phyloP scores from a whole-genome alignment of 1,140 invertebrate species.

The Drosophila sp. region DNA sequence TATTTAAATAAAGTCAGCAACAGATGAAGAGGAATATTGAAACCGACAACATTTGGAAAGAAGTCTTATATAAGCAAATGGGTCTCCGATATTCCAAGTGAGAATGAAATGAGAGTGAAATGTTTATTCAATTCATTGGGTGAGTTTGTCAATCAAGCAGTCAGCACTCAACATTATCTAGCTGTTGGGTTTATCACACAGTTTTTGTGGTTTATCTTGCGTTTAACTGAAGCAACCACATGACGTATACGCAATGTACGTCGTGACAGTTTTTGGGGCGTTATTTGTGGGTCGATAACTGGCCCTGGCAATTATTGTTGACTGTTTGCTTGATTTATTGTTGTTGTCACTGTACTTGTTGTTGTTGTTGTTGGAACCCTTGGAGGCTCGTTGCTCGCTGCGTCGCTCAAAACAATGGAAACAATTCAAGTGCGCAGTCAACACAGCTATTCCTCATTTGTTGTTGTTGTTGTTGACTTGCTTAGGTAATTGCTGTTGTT shows the following conservation, averaged over 20 bases:
- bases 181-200: constrained; percentile 4
- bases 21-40: too few relatives aligned
- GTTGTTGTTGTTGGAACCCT: constrained; percentile 55
- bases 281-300: constrained; percentile 48
- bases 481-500: constrained; percentile 2
- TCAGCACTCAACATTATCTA: constrained; percentile 17
- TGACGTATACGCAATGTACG: constrained; percentile 29
- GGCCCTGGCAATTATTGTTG: constrained; percentile 21
- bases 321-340: constrained; percentile 15
- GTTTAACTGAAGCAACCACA: constrained; percentile 22
- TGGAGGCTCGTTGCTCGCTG: constrained; percentile 53
- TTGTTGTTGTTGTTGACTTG: constrained; percentile 11
- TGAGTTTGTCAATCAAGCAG: background rate
- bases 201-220: background rate
- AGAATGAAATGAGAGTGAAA: too few relatives aligned
- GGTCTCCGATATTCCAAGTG: too few relatives aligned
- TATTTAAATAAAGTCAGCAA: background rate
- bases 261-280: constrained; percentile 32
- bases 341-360: constrained; percentile 11
- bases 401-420: constrained; percentile 64
- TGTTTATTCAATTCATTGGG: background rate
- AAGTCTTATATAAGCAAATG: too few relatives aligned
- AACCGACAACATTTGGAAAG: too few relatives aligned
- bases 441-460: constrained; percentile 10
- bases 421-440: constrained; percentile 58